A percentile compares a stretch with the other conserved stretches of the same genome.
These are phyloP conservation scores for Episyrphus balteatus DNA, from an alignment of 1,140 invertebrate species.

Conservation along the genomic window DNA sequence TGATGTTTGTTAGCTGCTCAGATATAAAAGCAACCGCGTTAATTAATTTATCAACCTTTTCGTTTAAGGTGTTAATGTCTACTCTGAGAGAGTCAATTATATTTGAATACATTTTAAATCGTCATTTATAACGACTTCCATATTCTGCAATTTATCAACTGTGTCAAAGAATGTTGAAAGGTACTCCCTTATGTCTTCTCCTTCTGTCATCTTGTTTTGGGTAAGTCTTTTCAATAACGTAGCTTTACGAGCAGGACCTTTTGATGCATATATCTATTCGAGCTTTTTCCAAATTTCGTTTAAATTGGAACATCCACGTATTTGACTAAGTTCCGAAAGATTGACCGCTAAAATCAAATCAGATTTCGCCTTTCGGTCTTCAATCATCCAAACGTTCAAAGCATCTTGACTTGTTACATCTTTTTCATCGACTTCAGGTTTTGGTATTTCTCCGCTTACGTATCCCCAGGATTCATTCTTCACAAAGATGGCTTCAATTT, in stretches of 20 bases:
- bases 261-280: conserved; percentile 8
- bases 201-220: conserved; percentile 6
- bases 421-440: not conserved
- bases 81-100: too few relatives aligned
- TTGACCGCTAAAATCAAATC: conserved; percentile 3
- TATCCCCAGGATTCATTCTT: conserved; percentile 14
- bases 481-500: conserved; percentile 8
- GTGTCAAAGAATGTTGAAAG: conserved; percentile 2
- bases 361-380: conserved; percentile 4
- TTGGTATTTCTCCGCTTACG: conserved; percentile 2
- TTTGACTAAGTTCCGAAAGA: conserved; percentile 1
- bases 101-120: too few relatives aligned
- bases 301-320: conserved; percentile 6
- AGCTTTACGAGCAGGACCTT: conserved; percentile 15
- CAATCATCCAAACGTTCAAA: not conserved
- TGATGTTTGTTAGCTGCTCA: too few relatives aligned
- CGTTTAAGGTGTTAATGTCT: too few relatives aligned
- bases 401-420: too few relatives aligned
- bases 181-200: conserved; percentile 8
- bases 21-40: too few relatives aligned
- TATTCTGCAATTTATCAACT: conserved; percentile 8
- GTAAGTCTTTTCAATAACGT: conserved; percentile 12
- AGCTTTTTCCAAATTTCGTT: conserved; percentile 14
- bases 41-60: too few relatives aligned
- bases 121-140: conserved; percentile 3